Conservation (phyloP, 1,140 invertebrate species). For the Zaprionus ornatus region DNA sequence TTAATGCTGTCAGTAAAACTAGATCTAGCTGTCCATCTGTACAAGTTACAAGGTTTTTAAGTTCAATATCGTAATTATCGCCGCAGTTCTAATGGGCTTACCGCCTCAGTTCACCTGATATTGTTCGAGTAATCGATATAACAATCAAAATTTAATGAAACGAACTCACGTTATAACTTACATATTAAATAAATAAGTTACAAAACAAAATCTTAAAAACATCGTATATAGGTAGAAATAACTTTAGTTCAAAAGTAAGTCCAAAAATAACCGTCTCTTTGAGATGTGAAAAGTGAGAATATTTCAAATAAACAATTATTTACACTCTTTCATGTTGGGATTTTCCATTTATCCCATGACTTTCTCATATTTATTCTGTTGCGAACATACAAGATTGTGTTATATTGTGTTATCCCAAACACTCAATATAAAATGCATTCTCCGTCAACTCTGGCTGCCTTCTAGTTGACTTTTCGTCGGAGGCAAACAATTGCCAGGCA, state of each 20-base stretch:
- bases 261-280: too few species aligned
- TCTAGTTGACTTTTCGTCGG: not conserved
- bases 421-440: conserved; percentile 6
- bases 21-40: too few species aligned
- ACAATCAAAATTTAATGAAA: not conserved
- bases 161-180: not conserved
- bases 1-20: too few species aligned
- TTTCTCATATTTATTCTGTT: not conserved
- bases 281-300: too few species aligned
- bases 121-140: not conserved
- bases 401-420: conserved; percentile 22
- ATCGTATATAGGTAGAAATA: too few species aligned
- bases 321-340: not conserved
- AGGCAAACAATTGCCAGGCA: conserved; percentile 16
- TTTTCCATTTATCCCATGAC: not conserved
- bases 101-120: not conserved
- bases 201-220: not conserved
- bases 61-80: not conserved
- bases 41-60: too few species aligned
- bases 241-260: not conserved
- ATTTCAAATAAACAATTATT: not conserved
- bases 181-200: not conserved
- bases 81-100: not conserved
- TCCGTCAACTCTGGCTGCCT: not conserved
- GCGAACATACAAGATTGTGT: conserved; percentile 10